Base-by-base conservation (phyloP, 1,140 invertebrate genomes). In the Drosophila kurseongensis region DNA sequence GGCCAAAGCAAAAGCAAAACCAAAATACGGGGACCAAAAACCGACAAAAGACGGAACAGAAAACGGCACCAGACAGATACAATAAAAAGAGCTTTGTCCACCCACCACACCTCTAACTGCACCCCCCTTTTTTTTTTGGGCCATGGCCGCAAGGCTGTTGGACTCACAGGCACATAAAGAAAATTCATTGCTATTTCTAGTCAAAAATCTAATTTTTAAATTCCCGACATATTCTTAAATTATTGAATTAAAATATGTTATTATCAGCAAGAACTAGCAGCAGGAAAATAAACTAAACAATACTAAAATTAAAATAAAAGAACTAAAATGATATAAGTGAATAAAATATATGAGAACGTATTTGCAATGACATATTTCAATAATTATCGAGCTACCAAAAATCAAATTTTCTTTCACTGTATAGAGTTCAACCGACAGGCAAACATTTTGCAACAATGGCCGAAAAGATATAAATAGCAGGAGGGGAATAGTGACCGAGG, bases 401-500 rank as follows among this genome's bases (percentile, higher is more conserved):
- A n/a, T n/a, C n/a, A n/a, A n/a, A 12, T 5, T 9, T 38, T 62
- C 38, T 67, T 35, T 2, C 62, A 23, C 61, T 54, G 61, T 52
- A 62, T 12, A 29, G 38, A 52, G 61, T 76, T 73, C 57, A 82
- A 82, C 78, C 78, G 75, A 50, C 82, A 75, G 82, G 51, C 75
- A 86, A 86, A 86, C 82, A 86, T 82, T 86, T 40, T 82, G 58
- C 71, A 82, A 86, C 83, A 82, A 86, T 86, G 75, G 57, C 16
- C 29, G 4, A 57, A 14, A 54, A 44, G 54, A 41, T 59, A 42
- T 23, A 59, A 41, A 13, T 29, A 14, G n/a, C 9, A 18, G 38
- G 23, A 48, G 44, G 42, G 63, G 62, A 16, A 16, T 23, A 5
- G 32, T 4, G 14, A 18, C 51, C 38, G 12, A 35, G 35, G 12